phyloP scores from a whole-genome alignment of 2,113 vertebrate genomes.

The Noturus placidus region DNA sequence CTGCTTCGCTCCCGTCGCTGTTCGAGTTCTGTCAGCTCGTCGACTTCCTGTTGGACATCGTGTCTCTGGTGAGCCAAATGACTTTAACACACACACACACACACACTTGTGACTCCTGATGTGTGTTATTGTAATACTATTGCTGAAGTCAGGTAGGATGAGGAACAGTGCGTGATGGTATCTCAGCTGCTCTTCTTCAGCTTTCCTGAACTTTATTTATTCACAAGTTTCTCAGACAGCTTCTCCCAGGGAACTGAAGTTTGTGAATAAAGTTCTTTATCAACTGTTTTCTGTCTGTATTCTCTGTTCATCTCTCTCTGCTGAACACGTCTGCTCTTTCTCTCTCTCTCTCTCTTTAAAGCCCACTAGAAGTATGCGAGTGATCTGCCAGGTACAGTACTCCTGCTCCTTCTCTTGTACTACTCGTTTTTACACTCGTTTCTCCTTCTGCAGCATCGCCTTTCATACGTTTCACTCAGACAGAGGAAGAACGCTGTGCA shows the following conservation, averaged over 20 bases:
- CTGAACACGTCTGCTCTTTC: conserved; percentile 78
- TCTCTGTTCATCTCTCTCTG: conserved; percentile 80
- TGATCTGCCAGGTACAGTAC: conserved; percentile 99
- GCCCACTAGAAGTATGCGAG: conserved; percentile 99
- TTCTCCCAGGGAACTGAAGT: neutral
- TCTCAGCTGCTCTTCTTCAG: conserved; percentile 9
- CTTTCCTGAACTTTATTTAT: conserved; percentile 16
- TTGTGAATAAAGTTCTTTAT: conserved; percentile 28
- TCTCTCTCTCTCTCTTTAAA: conserved; percentile 74
- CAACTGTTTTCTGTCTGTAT: conserved; percentile 60
- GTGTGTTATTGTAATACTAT: neutral
- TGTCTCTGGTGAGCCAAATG: conserved; percentile 89
- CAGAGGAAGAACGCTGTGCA: neutral
- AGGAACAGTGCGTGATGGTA: neutral
- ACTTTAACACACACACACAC: neutral
- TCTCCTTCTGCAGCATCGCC: conserved; percentile 60
- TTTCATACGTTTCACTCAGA: neutral
- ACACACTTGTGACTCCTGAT: neutral
- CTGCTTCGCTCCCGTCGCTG: conserved; percentile 80
- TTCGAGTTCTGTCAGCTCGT: conserved; percentile 94
- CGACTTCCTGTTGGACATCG: conserved; percentile 98
- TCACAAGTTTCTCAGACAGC: neutral
- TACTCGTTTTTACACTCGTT: conserved; percentile 62
- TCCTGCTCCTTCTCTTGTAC: conserved; percentile 76
- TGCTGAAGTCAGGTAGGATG: neutral